Evolutionary conservation across 2,113 vertebrate genomes (phyloP).

Genomic region (Sigmodon hispidus): DNA sequence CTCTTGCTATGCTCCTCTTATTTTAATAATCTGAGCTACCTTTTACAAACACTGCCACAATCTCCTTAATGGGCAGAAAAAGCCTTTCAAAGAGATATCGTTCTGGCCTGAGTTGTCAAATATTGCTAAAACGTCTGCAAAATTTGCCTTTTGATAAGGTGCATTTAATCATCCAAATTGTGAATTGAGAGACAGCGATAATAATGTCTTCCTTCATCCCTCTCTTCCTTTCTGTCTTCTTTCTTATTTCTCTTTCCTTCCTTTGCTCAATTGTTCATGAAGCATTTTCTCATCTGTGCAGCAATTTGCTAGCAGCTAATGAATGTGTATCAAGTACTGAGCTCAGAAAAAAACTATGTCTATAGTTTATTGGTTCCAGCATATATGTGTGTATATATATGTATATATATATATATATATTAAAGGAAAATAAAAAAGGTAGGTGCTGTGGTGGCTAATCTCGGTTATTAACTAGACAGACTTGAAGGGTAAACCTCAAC

Average conservation of each 20-base stretch:
- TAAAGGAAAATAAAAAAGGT: not conserved
- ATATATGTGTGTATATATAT: too few species aligned
- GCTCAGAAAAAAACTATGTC: not conserved
- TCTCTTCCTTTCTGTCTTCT: not conserved
- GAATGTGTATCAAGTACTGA: not conserved
- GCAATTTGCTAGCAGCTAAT: not conserved
- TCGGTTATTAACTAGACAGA: not conserved
- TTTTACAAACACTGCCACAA: slow-evolving; percentile 27
- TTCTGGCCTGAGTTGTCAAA: slow-evolving; percentile 49
- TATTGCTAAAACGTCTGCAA: slow-evolving; percentile 17
- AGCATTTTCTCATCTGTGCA: not conserved
- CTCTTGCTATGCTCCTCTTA: not conserved
- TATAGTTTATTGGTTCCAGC: not conserved
- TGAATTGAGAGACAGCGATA: not conserved
- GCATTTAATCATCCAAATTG: not conserved
- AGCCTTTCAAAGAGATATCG: slow-evolving; percentile 35
- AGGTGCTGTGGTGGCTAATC: not conserved
- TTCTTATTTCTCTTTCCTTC: not conserved
- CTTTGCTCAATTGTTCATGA: not conserved
- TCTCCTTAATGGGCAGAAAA: slow-evolving; percentile 39
- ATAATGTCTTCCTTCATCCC: not conserved
- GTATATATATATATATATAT: too few species aligned
- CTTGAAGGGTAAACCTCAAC: not conserved
- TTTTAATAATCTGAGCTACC: slow-evolving; percentile 21
- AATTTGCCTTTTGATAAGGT: slow-evolving; percentile 16